Evolutionary conservation across 2,113 vertebrate species (phyloP), one percentile per base, ranked within the genome.

Genomic region (Gallinago jamesoni): DNA sequence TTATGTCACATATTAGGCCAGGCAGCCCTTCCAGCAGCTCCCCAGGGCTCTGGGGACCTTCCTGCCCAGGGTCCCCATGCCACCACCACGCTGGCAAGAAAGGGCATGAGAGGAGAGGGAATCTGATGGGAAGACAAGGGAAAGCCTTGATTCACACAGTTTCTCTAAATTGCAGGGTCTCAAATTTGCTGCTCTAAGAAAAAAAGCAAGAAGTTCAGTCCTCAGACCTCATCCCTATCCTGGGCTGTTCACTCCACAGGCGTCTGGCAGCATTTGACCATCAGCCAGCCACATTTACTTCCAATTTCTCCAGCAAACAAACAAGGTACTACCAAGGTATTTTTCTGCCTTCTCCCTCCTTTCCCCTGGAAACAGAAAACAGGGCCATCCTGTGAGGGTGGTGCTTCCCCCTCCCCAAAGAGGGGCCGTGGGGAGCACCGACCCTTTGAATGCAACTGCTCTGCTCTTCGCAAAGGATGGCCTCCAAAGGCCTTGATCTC

Each of bases 391-490:
- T 47, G 21, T 13, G 23, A 85, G 31, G 13, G 14, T 1, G 3
- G 35, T 0, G 9, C 6, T 41, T 59, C n/a, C 17, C 67, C 52
- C 59, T 66, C 37, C 45, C 41, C 37, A 45, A 0, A 89, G 0
- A 3, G 18, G 3, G 30, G 27, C 33, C 6, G 1, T 0, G 0
- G 52, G 41, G 21, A 74, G 6, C 47, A 45, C 1, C 0, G 1
- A 69, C 60, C 19, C 52, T 69, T 28, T 60, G 62, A 66, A 68
- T 7, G 4, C 28, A 68, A 23, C 62, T 23, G 7, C n/a, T 41
- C 5, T 7, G 20, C 52, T 43, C 8, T 7, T 11, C 53, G n/a
- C 30, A 47, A 83, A 33, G 0, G 6, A 50, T 27, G 41, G 52
- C 70, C 63, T 17, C 27, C 28, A 90, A 66, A 87, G 52, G 43